These are phyloP conservation scores for Drosophila chauvacae DNA, from an alignment of 1,140 invertebrate species.

Conservation along the genomic window DNA sequence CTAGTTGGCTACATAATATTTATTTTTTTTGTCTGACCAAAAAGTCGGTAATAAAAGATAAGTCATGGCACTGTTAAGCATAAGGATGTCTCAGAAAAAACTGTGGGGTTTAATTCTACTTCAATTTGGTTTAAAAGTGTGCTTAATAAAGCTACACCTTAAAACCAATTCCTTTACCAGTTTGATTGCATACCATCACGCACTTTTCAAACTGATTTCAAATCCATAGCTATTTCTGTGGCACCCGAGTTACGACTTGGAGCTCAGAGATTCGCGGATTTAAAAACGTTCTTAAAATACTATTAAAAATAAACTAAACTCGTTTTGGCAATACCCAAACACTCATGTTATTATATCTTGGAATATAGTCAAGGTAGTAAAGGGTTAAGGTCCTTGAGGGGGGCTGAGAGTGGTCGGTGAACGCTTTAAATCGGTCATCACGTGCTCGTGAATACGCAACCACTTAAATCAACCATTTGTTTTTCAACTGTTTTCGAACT, in stretches of 20 bases:
- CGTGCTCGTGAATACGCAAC: slow-evolving; percentile 11
- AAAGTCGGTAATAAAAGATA: not conserved
- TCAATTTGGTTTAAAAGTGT: not conserved
- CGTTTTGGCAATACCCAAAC: too few species aligned
- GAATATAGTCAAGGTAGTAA: not conserved
- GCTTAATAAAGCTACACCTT: not conserved
- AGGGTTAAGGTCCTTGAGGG: slow-evolving; percentile 3
- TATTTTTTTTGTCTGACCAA: slow-evolving; percentile 4
- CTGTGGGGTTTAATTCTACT: not conserved
- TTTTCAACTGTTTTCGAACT: slow-evolving; percentile 29
- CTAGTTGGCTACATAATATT: not conserved
- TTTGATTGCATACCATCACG: not conserved
- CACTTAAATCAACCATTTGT: not conserved
- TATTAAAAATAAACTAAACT: not conserved
- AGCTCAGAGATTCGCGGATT: not conserved
- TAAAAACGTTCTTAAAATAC: not conserved
- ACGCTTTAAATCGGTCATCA: slow-evolving; percentile 29
- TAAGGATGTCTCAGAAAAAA: not conserved
- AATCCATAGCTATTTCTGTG: not conserved
- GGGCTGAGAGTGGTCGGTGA: not conserved
- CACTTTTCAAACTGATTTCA: not conserved
- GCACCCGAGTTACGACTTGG: not conserved
- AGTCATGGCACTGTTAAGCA: not conserved
- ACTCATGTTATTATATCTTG: not conserved
- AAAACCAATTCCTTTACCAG: not conserved